phyloP scores from a whole-genome alignment of 92 coral and sea anemone species.

The Zoanthus solanderi region DNA sequence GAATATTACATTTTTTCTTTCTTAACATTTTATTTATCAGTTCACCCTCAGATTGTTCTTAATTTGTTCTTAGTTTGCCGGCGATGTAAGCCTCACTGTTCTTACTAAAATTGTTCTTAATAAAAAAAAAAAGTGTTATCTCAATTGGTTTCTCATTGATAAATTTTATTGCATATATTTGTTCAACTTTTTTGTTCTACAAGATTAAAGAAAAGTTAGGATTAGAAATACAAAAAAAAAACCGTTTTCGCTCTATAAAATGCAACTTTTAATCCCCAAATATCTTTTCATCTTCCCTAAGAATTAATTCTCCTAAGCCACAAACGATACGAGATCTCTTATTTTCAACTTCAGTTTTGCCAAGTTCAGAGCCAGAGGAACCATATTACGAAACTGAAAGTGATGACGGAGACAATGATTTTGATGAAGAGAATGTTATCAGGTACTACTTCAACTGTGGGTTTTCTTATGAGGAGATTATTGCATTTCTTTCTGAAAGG shows the following conservation, averaged over 20 bases:
- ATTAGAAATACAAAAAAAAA: not conserved
- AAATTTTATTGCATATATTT: not conserved
- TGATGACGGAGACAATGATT: constrained; percentile 13
- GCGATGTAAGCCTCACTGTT: too few species aligned
- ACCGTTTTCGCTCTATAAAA: not conserved
- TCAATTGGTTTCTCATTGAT: not conserved
- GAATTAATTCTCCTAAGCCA: not conserved
- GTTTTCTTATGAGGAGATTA: constrained; percentile 19
- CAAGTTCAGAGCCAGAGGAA: not conserved
- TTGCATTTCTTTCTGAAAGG: constrained; percentile 16
- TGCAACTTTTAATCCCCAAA: not conserved
- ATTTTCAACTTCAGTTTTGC: constrained; percentile 10
- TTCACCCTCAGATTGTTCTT: too few species aligned
- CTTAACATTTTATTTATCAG: too few species aligned
- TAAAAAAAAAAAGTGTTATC: not conserved
- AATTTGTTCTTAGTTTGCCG: too few species aligned
- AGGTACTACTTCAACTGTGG: constrained; percentile 18
- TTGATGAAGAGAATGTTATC: constrained; percentile 5
- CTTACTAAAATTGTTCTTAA: too few species aligned
- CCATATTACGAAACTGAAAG: not conserved
- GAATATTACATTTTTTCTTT: too few species aligned
- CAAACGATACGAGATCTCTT: not conserved
- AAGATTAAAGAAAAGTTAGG: not conserved
- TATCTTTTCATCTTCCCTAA: not conserved
- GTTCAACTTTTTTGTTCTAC: not conserved